Evolutionary conservation across 2,113 vertebrate species (phyloP), one percentile per base, ranked within the genome.

Genomic region (Nothocercus nigrocapillus): DNA sequence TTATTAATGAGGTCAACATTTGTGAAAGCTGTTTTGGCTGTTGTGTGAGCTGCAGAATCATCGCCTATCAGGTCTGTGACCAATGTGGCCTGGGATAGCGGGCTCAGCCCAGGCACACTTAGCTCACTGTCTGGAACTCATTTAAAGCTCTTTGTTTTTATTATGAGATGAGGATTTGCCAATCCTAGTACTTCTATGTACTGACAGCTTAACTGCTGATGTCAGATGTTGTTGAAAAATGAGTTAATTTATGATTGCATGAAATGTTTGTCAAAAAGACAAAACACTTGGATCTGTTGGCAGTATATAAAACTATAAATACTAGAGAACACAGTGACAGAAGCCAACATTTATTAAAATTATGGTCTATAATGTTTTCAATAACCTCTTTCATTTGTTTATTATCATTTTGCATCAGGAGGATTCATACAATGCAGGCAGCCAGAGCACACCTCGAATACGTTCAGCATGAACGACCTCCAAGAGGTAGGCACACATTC

Each of bases 191-290:
- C 80, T 82, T 88, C 82, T 95, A 9, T 54, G 42, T 82, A 86
- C 90, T 95, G 97, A 96, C 93, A 96, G 90, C 44, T 94, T 95
- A 95, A 95, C 95, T 91, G 79, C 94, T 91, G 95, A 96, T 95
- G 95, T 97, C 93, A 94, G 92, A 82, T 91, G 89, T 93, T 89
- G 73, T 67, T 96, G 95, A 97, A 93, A 97, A 96, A 97, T 95
- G 79, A 97, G 88, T 89, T 96, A 96, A 96, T 97, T 96, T 97
- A 96, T 73, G 92, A 97, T 78, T 77, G 82, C 64, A 81, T 78
- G 82, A 95, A 96, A 96, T 91, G 90, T 96, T 96, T 94, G 86
- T 96, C 94, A 96, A 90, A 93, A 95, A 97, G 92, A 97, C 80
- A 91, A 95, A 97, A 96, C 72, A 27, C 79, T 96, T 51, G 67